Base-by-base conservation (phyloP, 2,888 invertebrate species). In the Galeruca laticollis region DNA sequence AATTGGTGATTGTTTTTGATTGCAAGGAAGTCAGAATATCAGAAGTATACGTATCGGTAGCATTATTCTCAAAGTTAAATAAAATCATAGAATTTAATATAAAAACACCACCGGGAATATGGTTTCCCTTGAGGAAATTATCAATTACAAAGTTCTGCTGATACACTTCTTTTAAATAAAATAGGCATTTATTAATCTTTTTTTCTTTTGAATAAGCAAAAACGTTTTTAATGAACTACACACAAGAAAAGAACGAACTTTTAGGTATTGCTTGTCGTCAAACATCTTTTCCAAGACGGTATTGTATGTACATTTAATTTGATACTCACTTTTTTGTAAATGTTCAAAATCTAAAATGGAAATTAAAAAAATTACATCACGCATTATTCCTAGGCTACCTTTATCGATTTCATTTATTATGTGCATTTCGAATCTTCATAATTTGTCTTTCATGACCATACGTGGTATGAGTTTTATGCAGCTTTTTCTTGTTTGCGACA, bases 21-120 rank as follows among this genome's bases (percentile, higher is more conserved):
- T 40, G n/a, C 40, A 40, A 40, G n/a, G 40, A 40, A 40, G 40
- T 40, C 40, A 40, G 40, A 40, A 40, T 40, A 40, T 40, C 40
- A 40, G 13, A 40, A 40, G 40, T 13, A 40, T n/a, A n/a, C 1
- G 13, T 40, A 40, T 40, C n/a, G 13, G 40, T 11, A 40, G n/a
- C n/a, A 40, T 40, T 40, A 13, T 40, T 40, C 40, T 11, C n/a
- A 40, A n/a, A 40, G 40, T 40, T 40, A 40, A n/a, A n/a, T 40
- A 40, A 40, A 40, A 40, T 40, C 40, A 40, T 2, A 40, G 40
- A 40, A 40, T 40, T 40, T 40, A 40, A 40, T 40, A 40, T 40
- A 13, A 40, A 40, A 40, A n/a, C 40, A 40, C 13, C 13, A 10
- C 40, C 1, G 40, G 40, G 40, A 40, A 40, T 40, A 40, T 11